Evolutionary conservation across 2,797 vertebrate species (phyloP).

Genomic region (Gouania willdenowi): DNA sequence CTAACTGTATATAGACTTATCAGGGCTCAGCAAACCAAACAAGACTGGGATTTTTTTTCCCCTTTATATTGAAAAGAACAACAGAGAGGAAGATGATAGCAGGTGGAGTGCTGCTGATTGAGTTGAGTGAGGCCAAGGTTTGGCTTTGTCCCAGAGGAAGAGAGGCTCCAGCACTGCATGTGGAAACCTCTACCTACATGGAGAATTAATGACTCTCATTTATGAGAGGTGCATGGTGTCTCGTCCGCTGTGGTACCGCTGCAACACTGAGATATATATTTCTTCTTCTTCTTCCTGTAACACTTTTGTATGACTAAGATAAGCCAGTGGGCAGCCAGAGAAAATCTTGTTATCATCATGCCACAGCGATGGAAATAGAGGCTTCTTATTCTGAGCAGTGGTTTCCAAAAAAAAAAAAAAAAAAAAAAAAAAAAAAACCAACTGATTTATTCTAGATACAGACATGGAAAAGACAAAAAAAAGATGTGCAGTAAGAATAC

Average conservation of each 20-base stretch:
- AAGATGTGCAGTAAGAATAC: slow-evolving; percentile 5
- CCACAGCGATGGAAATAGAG: slow-evolving; percentile 54
- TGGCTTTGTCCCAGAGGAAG: slow-evolving; percentile 31
- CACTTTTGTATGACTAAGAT: slow-evolving; percentile 40
- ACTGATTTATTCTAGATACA: slow-evolving; percentile 7
- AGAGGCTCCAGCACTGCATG: slow-evolving; percentile 14
- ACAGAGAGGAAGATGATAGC: neutral
- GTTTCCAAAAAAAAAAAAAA: slow-evolving; percentile 23
- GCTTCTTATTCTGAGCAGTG: slow-evolving; percentile 24
- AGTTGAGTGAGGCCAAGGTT: slow-evolving; percentile 21
- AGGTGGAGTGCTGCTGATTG: slow-evolving; percentile 29
- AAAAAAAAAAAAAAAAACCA: too few species aligned
- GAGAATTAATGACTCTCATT: slow-evolving; percentile 71
- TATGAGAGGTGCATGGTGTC: slow-evolving; percentile 53
- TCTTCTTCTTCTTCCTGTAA: slow-evolving; percentile 39
- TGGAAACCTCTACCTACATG: slow-evolving; percentile 44
- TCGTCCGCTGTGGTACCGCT: slow-evolving; percentile 45
- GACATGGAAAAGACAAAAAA: slow-evolving; percentile 11
- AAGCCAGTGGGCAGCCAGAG: slow-evolving; percentile 50
- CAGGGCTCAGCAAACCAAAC: slow-evolving; percentile 43
- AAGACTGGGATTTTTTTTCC: slow-evolving; percentile 32
- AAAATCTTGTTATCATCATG: slow-evolving; percentile 61
- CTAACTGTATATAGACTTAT: slow-evolving; percentile 47
- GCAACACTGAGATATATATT: slow-evolving; percentile 54
- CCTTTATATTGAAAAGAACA: too few species aligned